Conservation (phyloP, 1,140 invertebrate genomes). For the Papilio dardanus region DNA sequence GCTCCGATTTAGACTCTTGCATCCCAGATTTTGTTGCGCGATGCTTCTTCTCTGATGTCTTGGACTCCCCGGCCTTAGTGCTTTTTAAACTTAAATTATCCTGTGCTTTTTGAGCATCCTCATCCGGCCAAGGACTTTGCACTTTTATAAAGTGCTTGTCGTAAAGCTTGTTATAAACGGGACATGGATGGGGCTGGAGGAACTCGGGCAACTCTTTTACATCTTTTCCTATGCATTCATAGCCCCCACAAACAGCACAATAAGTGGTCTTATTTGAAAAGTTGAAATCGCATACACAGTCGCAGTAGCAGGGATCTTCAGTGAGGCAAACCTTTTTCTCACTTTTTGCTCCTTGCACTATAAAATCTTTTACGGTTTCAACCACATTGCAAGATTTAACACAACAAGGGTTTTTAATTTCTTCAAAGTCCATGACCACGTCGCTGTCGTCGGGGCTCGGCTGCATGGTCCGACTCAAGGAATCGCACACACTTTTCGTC, state of each 20-base stretch:
- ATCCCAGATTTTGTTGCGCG: background rate
- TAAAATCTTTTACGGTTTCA: constrained; percentile 70
- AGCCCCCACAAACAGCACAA: constrained; percentile 73
- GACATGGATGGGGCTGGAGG: constrained; percentile 72
- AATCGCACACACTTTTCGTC: constrained; percentile 39
- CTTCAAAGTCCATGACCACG: constrained; percentile 60
- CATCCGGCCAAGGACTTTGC: constrained; percentile 64
- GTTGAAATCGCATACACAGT: constrained; percentile 71
- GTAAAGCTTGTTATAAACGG: constrained; percentile 74
- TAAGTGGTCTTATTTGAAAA: constrained; percentile 71
- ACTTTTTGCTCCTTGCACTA: constrained; percentile 56
- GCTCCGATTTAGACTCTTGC: constrained; percentile 27
- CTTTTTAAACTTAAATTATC: constrained; percentile 59
- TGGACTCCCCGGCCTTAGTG: constrained; percentile 50
- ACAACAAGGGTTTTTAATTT: constrained; percentile 69
- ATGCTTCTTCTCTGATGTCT: constrained; percentile 25
- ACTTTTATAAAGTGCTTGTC: constrained; percentile 68
- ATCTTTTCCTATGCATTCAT: constrained; percentile 71
- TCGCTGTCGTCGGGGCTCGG: constrained; percentile 72
- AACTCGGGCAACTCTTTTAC: constrained; percentile 61
- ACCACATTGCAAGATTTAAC: constrained; percentile 68
- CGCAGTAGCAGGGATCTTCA: constrained; percentile 68
- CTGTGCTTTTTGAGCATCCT: constrained; percentile 47
- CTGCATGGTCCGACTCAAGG: constrained; percentile 33
- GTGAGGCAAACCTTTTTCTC: constrained; percentile 47